Percentiles rank a stretch among this genome's conserved stretches.
Conservation (phyloP, 2,888 invertebrate genomes). For the Cremastinae sp. region DNA sequence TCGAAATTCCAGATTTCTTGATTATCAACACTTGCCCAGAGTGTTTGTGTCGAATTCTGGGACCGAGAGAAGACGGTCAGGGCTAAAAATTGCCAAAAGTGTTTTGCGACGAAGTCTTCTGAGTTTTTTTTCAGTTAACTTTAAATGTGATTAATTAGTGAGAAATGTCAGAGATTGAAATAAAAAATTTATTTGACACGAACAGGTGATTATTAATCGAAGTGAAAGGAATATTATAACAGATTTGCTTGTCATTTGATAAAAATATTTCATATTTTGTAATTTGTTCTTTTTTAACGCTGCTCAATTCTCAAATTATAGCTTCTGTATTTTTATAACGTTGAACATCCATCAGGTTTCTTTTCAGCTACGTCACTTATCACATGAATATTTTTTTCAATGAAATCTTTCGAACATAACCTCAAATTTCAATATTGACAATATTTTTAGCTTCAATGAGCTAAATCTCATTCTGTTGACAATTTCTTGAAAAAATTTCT, state of each 20-base stretch:
- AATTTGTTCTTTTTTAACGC: slow-evolving; percentile 17
- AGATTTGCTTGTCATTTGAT: background rate
- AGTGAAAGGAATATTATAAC: too few relatives aligned
- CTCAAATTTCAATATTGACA: slow-evolving; percentile 1
- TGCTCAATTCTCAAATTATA: slow-evolving; percentile 10
- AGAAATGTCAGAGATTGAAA: slow-evolving; percentile 79
- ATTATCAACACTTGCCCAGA: too few relatives aligned
- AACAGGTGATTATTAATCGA: slow-evolving; percentile 73
- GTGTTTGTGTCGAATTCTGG: background rate
- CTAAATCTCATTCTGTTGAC: background rate
- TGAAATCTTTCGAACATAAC: slow-evolving; percentile 34
- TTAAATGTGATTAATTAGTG: slow-evolving; percentile 63
- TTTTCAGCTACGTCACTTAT: background rate
- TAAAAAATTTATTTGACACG: slow-evolving; percentile 78
- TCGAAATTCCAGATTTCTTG: too few relatives aligned
- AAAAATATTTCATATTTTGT: background rate
- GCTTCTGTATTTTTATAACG: background rate
- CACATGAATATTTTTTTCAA: slow-evolving; percentile 15
- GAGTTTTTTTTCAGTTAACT: slow-evolving; percentile 37
- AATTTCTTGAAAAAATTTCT: too few relatives aligned
- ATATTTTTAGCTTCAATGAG: too few relatives aligned
- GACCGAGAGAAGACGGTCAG: slow-evolving; percentile 4
- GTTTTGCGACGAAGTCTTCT: slow-evolving; percentile 1
- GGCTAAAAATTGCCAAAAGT: background rate
- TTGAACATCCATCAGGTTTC: background rate